These are phyloP conservation scores for Limnodromus scolopaceus DNA, from an alignment of 2,797 vertebrate species.

Conservation along the genomic window DNA sequence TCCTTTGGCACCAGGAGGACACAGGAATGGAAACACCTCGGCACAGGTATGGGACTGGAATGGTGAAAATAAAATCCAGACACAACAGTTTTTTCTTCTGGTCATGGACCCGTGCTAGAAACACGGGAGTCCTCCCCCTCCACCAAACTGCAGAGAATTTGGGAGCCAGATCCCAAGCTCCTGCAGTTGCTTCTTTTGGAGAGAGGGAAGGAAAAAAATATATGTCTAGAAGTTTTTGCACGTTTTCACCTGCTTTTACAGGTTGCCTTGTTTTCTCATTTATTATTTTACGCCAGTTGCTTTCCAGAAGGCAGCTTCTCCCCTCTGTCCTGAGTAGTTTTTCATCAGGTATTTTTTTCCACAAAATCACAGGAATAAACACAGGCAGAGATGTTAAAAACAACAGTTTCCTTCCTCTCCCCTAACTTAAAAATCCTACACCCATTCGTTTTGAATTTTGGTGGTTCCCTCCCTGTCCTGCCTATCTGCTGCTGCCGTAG, in stretches of 20 bases:
- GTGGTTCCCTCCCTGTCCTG: background rate
- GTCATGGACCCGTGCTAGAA: fast-evolving
- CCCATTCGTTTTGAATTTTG: background rate
- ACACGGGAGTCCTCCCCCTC: background rate
- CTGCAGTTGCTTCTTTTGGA: background rate
- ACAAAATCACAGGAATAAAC: background rate
- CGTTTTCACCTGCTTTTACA: background rate
- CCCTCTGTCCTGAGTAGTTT: background rate
- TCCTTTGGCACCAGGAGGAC: background rate
- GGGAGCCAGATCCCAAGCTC: background rate
- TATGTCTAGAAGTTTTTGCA: background rate
- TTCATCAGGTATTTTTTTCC: background rate
- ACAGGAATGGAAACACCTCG: background rate
- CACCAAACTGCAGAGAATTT: background rate
- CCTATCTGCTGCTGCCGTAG: background rate
- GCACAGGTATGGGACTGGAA: background rate
- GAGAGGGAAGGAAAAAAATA: background rate
- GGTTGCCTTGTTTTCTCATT: background rate
- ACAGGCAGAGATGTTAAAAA: background rate
- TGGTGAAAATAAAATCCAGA: background rate
- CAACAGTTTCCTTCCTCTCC: background rate
- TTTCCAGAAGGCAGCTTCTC: background rate
- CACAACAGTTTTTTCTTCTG: background rate
- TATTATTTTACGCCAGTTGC: background rate
- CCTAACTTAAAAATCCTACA: background rate